Evolutionary conservation across 2,888 invertebrate genomes (phyloP).

Genomic region (Cheilosia urbana): DNA sequence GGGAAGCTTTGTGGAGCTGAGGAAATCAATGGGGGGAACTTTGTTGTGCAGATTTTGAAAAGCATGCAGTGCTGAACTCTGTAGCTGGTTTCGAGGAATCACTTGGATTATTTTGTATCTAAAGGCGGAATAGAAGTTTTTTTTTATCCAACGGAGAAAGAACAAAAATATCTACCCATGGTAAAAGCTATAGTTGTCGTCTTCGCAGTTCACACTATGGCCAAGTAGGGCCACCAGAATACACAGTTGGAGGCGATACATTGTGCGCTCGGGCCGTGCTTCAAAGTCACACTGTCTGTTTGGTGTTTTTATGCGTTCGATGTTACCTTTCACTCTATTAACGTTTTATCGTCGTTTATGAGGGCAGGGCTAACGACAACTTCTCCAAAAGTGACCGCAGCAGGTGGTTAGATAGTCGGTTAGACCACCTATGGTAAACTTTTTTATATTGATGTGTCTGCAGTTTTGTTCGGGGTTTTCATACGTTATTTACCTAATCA

Average conservation of each 20-base stretch:
- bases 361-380: background rate
- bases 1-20: conserved; percentile 37
- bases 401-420: conserved; percentile 6
- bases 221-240: background rate
- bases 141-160: background rate
- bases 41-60: conserved; percentile 31
- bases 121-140: no score
- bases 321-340: background rate
- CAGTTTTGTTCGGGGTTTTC: no score
- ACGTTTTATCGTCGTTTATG: background rate
- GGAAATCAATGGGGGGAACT: conserved; percentile 29
- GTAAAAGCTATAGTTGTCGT: conserved; percentile 66
- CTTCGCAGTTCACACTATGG: background rate
- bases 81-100: conserved; percentile 21
- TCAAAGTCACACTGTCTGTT: background rate
- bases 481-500: no score
- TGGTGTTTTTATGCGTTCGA: background rate
- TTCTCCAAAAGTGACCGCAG: background rate
- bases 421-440: no score
- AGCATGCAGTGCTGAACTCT: conserved; percentile 15
- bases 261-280: background rate
- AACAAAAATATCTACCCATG: conserved; percentile 29
- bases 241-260: background rate
- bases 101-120: conserved; percentile 67
- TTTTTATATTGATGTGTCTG: no score